A percentile compares a stretch with the other conserved stretches of the same genome.
Evolutionary conservation across 2,888 invertebrate genomes (phyloP).

Genomic region (Calliphora vomitoria): DNA sequence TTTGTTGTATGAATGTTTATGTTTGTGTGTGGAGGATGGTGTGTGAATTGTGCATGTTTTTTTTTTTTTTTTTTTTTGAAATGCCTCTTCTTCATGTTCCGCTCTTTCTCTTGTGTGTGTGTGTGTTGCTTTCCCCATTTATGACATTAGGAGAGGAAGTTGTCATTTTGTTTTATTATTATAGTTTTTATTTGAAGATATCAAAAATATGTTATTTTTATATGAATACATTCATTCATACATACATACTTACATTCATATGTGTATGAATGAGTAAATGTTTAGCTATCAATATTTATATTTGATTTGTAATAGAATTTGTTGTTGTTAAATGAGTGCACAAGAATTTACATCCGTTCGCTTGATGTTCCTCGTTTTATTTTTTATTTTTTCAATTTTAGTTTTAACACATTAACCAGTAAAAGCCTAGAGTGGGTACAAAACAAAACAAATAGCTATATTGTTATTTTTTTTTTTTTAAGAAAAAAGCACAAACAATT

Average conservation of each 20-base stretch:
- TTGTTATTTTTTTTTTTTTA: slow-evolving; percentile 2
- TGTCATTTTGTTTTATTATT: slow-evolving; percentile 56
- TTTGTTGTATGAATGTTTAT: slow-evolving; percentile 1
- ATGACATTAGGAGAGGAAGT: slow-evolving; percentile 63
- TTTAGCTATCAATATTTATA: slow-evolving; percentile 48
- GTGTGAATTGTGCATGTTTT: slow-evolving; percentile 7
- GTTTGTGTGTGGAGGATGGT: not conserved
- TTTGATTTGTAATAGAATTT: slow-evolving; percentile 21
- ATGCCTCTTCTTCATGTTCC: slow-evolving; percentile 2
- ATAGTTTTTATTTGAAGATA: slow-evolving; percentile 44
- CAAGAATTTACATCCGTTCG: slow-evolving; percentile 68
- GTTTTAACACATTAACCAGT: not conserved
- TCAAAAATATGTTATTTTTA: slow-evolving; percentile 11
- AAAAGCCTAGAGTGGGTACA: slow-evolving; percentile 1
- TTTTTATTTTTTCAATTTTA: not conserved
- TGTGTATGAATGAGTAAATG: not conserved
- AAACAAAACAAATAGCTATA: slow-evolving; percentile 7
- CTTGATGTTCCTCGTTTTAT: slow-evolving; percentile 31
- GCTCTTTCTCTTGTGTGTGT: slow-evolving; percentile 14
- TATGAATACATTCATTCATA: not conserved
- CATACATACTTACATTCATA: not conserved
- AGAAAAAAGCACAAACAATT: not conserved
- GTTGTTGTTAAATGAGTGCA: slow-evolving; percentile 55
- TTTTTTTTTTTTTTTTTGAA: not conserved
- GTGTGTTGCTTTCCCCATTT: not conserved